phyloP scores from a whole-genome alignment of 2,113 vertebrate genomes.

The Ascaphus truei region DNA sequence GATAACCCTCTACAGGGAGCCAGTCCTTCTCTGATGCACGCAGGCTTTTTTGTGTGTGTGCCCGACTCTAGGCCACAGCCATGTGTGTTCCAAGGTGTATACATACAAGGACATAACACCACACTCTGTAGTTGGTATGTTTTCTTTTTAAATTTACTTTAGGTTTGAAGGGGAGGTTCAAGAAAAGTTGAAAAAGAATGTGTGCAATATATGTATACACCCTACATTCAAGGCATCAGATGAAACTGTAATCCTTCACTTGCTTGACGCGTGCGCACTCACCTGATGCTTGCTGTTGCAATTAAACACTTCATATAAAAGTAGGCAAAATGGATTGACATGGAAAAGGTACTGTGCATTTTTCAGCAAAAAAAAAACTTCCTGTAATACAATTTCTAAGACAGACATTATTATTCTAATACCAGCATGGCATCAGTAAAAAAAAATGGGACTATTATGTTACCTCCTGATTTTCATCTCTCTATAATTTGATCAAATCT shows the following conservation, averaged over 20 bases:
- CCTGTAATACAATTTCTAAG: too few species aligned
- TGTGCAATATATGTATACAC: neutral
- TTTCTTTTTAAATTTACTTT: too few species aligned
- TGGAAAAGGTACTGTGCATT: too few species aligned
- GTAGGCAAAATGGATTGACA: too few species aligned
- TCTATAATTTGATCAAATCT: constrained; percentile 10
- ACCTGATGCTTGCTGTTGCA: too few species aligned
- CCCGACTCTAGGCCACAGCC: neutral
- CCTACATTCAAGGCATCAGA: neutral
- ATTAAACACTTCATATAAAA: too few species aligned
- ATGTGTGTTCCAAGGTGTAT: neutral
- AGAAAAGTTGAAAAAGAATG: neutral
- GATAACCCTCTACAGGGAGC: constrained; percentile 16
- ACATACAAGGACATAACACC: neutral
- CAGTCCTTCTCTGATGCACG: neutral
- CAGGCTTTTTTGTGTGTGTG: neutral
- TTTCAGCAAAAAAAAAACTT: too few species aligned
- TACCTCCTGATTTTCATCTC: neutral
- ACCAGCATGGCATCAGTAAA: neutral
- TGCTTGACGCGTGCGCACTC: too few species aligned
- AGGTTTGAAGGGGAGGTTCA: too few species aligned
- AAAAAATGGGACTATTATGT: neutral
- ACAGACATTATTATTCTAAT: neutral
- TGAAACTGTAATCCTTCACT: neutral
- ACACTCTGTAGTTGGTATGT: too few species aligned